These are phyloP conservation scores for Pteronura brasiliensis DNA, from an alignment of 2,113 vertebrate species.

Conservation along the genomic window DNA sequence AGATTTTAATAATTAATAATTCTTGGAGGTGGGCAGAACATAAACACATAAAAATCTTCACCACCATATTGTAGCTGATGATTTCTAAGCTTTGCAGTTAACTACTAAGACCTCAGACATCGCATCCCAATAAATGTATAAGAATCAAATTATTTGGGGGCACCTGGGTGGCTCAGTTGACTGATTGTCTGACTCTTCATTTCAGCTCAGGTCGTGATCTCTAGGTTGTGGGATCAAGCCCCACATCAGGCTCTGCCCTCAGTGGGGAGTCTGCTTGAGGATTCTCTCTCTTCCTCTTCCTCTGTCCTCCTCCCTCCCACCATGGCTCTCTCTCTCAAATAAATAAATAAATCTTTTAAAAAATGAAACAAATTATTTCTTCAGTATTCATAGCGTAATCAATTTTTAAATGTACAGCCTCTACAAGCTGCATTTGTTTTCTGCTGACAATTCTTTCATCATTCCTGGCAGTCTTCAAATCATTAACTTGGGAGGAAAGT, in stretches of 20 bases:
- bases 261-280: neutral
- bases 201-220: neutral
- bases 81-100: neutral
- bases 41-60: neutral
- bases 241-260: neutral
- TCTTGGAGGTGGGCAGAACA: neutral
- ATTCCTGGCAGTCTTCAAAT: neutral
- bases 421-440: neutral
- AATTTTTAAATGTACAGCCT: neutral
- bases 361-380: neutral
- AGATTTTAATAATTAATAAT: neutral
- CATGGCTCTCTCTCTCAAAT: neutral
- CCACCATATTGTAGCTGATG: neutral
- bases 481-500: neutral
- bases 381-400: neutral
- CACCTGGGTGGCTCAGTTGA: neutral
- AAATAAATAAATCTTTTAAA: neutral
- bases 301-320: neutral
- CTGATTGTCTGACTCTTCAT: neutral
- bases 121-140: neutral
- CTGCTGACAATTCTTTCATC: neutral
- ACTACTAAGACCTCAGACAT: neutral
- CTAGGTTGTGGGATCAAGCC: neutral
- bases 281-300: neutral
- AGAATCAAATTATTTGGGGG: neutral